Base-by-base conservation (phyloP, 2,888 invertebrate genomes). In the Zaprionus obscuricornis region DNA sequence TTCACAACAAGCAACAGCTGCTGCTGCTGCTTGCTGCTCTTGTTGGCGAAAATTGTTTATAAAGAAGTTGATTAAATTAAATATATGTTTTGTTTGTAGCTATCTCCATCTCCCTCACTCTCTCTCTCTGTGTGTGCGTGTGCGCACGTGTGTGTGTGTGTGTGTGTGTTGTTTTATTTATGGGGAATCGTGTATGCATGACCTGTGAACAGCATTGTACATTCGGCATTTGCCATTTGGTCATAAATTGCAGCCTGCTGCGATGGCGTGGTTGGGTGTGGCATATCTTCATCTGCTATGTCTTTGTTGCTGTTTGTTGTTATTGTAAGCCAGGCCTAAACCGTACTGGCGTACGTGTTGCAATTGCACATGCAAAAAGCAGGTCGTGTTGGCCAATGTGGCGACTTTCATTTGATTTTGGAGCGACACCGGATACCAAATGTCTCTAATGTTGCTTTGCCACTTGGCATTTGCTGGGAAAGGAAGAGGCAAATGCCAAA, bases 171-270 rank as follows among this genome's bases (percentile, higher is more conserved):
- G n/a, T 22, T 8, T n/a, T n/a, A n/a, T n/a, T n/a, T n/a, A n/a
- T n/a, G n/a, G n/a, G n/a, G n/a, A n/a, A n/a, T n/a, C n/a, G n/a
- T n/a, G n/a, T n/a, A n/a, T n/a, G 14, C 13, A 16, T 31, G 45
- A 50, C 52, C 50, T 58, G 54, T 68, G 64, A 57, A 73, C 72
- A 36, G 64, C 39, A 66, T 67, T 63, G 62, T 55, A 57, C 72
- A 78, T 66, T 66, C 70, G 69, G 64, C 51, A 74, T 78, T 78
- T 83, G 79, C 60, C 57, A 65, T 52, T 31, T 49, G 59, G 57
- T 84, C 68, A 78, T 78, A 78, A 78, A 86, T 84, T 81, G 57
- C 59, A 49, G 40, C n/a, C 22, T 14, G 47, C 17, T 11, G 13
- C 26, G 26, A 40, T 20, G 56, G n/a, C n/a, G n/a, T n/a, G n/a